Percentiles rank a stretch among this genome's conserved stretches.
phyloP scores from a whole-genome alignment of 2,113 vertebrate species.

The Sylvicapra grimmia region DNA sequence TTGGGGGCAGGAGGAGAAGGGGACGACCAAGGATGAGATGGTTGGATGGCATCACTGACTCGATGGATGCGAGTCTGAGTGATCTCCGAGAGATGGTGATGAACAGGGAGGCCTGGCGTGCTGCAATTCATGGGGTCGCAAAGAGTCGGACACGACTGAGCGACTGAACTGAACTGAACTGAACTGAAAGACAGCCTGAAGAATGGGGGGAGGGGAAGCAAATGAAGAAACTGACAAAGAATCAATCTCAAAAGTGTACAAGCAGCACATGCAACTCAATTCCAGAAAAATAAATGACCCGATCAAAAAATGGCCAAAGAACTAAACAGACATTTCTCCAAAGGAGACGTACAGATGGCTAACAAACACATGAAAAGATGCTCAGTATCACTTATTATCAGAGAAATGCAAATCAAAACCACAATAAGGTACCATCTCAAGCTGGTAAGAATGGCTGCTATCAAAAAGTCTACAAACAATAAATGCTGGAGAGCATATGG shows the following conservation, averaged over 20 bases:
- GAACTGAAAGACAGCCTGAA: not conserved
- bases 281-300: not conserved
- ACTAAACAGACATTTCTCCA: not conserved
- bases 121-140: too few relatives aligned
- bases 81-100: too few relatives aligned
- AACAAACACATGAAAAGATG: not conserved
- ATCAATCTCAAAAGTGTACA: not conserved
- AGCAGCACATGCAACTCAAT: not conserved
- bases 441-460: not conserved
- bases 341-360: not conserved
- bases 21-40: too few relatives aligned
- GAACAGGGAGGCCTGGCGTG: too few relatives aligned
- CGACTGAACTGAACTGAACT: too few relatives aligned
- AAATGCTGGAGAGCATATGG: not conserved
- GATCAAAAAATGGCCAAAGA: not conserved
- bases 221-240: not conserved
- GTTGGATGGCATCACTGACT: too few relatives aligned
- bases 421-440: not conserved
- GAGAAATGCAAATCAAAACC: not conserved
- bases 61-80: too few relatives aligned
- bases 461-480: not conserved
- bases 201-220: not conserved
- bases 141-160: too few relatives aligned
- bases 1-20: too few relatives aligned
- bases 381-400: not conserved